Evolutionary conservation across 2,888 invertebrate species (phyloP).

Genomic region (Rhagonycha fulva): DNA sequence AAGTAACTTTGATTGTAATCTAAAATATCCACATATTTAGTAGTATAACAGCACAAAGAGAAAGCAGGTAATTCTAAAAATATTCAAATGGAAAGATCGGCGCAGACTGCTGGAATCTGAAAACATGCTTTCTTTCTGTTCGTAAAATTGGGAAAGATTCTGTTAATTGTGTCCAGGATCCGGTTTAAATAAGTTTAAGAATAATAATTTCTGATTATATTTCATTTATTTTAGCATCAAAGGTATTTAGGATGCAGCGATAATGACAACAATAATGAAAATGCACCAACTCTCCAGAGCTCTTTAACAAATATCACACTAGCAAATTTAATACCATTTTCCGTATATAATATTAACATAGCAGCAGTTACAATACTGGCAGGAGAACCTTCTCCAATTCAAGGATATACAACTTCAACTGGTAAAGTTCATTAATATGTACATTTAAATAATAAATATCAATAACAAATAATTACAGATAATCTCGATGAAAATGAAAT

Average conservation of each 20-base stretch:
- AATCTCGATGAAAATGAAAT: conserved; percentile 4
- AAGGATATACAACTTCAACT: background rate
- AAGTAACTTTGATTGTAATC: too few species aligned
- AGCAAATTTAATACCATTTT: background rate
- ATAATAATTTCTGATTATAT: background rate
- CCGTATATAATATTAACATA: background rate
- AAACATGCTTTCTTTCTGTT: too few species aligned
- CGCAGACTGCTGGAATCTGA: too few species aligned
- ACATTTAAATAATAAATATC: background rate
- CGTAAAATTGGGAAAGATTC: too few species aligned
- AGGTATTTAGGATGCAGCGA: background rate
- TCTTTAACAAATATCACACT: background rate
- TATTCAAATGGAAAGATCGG: too few species aligned
- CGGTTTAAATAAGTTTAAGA: too few species aligned
- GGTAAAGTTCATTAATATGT: background rate
- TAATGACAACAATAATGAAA: background rate
- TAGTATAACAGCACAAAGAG: too few species aligned
- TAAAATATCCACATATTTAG: too few species aligned
- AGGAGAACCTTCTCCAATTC: background rate
- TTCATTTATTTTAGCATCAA: background rate
- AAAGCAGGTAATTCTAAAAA: too few species aligned
- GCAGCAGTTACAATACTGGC: background rate
- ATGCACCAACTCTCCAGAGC: too few species aligned
- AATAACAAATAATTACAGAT: background rate
- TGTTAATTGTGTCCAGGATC: too few species aligned